Base-by-base conservation (phyloP, 2,888 invertebrate species). In the Ophion obscuratus region DNA sequence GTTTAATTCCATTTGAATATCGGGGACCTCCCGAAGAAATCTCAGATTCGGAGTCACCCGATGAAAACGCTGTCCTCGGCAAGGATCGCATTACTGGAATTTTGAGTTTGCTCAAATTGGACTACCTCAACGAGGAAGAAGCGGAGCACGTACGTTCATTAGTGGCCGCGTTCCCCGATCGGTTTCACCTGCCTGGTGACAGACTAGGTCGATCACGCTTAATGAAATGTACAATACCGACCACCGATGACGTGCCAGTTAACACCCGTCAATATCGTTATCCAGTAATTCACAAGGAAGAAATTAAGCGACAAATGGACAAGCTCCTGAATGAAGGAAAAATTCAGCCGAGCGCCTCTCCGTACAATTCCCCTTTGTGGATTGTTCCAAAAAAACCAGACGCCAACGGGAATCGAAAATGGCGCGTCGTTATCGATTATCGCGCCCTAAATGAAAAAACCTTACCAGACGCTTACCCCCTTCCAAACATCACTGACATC, bases 11-110 rank as follows among this genome's bases (percentile, higher is more conserved):
- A 9, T 61, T 61, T 4, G 59, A 61, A 20, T 61, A 61, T 20
- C 59, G 59, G 0, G 59, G 59, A 20, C n/a, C 20, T n/a, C 59
- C 59, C 7, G 83, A 75, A 10, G 79, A 79, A n/a, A 68, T 79
- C n/a, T 84, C 75, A 53, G 20, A 61, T 1, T 31, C 64, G 0
- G 75, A 80, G 7, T 73, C 61, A n/a, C 36, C 27, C 36, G 73
- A 73, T n/a, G 73, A 73, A 40, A 31, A 11, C 5, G 1, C 27
- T 17, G 44, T 64, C n/a, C n/a, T 9, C 1, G 75, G 75, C 3
- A 64, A 59, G 27, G 75, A 64, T 64, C 62, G 75, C 11, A 47
- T 75, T 17, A 64, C 64, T 14, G 64, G 20, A 2, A 64, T 64
- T 36, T 17, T 31, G 3, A n/a, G 2, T 6, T 61, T 24, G 24